Evolutionary conservation across 2,113 vertebrate genomes (phyloP), one percentile per base, ranked within the genome.

Genomic region (Thryonomys swinderianus): DNA sequence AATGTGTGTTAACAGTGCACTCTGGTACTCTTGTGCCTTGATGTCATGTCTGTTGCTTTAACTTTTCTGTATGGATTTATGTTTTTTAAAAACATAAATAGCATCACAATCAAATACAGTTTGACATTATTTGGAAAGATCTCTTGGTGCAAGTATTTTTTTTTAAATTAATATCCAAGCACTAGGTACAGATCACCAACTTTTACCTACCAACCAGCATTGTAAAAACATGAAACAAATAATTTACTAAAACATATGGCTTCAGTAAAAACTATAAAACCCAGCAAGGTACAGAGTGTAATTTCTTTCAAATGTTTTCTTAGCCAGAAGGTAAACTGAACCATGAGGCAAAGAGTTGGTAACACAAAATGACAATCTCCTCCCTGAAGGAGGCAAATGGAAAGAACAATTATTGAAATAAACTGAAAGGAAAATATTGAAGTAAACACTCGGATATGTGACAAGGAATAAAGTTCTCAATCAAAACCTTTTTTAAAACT

Each of bases 381-480:
- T 9, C 66, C 81, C 34, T 23, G 2, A 9, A 83, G 51, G 11
- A 83, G 13, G 34, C 67, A 80, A 64, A 94, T 7, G 37, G 57
- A 79, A 61, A 25, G 5, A 48, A 88, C 11, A 45, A 32, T 59
- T 69, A 61, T 4, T 25, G 61, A 85, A 92, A 88, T 83, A 61
- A 85, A 71, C 42, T 85, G 30, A 79, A 80, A 88, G 37, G n/a
- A 95, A 95, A 80, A 42, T 34, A 62, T 9, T 48, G 61, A 82
- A 66, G 69, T 21, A 88, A 85, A 71, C 1, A 12, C 94, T 59
- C 91, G 96, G 80, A 84, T 14, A 90, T 84, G 74, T 67, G 91
- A 94, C 57, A 97, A 81, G 89, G 69, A 98, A 93, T 59, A 69
- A 90, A 97, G 93, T 95, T 95, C 87, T 96, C 96, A 78, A 87